phyloP scores from a whole-genome alignment of 2,797 vertebrate genomes.

The Tolypeutes matacus region DNA sequence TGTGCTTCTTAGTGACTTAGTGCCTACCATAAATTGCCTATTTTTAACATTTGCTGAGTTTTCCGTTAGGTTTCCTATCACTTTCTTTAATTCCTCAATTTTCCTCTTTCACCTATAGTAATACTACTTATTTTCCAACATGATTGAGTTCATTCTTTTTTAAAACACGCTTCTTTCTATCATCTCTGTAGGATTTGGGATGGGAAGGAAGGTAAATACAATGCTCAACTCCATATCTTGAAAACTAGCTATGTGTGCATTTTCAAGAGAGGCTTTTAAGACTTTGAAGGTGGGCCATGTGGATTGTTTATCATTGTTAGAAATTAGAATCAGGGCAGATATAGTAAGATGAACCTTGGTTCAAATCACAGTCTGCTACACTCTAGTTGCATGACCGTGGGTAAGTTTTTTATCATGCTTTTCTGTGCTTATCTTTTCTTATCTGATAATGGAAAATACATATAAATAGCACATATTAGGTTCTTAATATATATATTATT shows the following conservation, averaged over 20 bases:
- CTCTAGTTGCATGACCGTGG: background rate
- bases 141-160: conserved; percentile 24
- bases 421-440: background rate
- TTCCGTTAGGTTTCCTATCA: background rate
- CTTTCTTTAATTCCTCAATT: background rate
- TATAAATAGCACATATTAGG: background rate
- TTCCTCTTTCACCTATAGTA: background rate
- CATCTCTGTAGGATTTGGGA: background rate
- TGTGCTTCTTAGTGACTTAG: background rate
- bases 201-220: background rate
- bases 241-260: background rate
- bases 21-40: background rate
- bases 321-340: background rate
- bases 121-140: background rate
- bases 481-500: background rate
- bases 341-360: background rate
- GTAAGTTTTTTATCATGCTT: background rate
- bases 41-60: background rate
- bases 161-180: background rate
- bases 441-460: background rate
- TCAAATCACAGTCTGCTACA: background rate
- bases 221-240: background rate
- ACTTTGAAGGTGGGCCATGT: background rate
- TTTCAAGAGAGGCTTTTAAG: background rate
- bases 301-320: background rate